phyloP scores from a whole-genome alignment of 2,888 invertebrate species.

The Trichogramma dendrolimi region DNA sequence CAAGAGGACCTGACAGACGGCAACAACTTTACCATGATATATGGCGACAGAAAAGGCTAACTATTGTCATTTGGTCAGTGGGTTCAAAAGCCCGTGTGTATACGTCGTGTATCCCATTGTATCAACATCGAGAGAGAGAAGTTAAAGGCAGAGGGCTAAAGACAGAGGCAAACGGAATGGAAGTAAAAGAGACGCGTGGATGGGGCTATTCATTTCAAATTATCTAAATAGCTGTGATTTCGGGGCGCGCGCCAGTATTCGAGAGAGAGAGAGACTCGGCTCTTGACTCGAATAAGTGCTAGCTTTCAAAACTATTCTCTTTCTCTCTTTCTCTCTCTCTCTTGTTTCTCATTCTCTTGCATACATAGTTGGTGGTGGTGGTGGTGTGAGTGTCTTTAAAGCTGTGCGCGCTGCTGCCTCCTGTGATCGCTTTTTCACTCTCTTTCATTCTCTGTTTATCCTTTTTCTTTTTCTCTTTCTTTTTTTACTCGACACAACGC shows the following conservation, averaged over 20 bases:
- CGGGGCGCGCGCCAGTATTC: constrained; percentile 47
- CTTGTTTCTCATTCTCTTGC: constrained; percentile 32
- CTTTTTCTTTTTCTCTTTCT: constrained; percentile 32
- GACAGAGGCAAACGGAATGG: constrained; percentile 20
- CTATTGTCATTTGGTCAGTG: constrained; percentile 26
- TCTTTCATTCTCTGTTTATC: constrained; percentile 28
- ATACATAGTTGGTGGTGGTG: constrained; percentile 34
- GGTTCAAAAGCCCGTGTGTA: no score
- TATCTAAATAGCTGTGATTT: constrained; percentile 61
- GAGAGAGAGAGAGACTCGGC: not conserved
- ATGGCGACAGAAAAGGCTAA: constrained; percentile 22
- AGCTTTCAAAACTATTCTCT: constrained; percentile 42
- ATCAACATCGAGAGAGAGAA: not conserved
- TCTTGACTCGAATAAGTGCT: constrained; percentile 48
- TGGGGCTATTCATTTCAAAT: constrained; percentile 60
- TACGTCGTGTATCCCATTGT: no score
- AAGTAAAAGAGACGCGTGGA: constrained; percentile 31
- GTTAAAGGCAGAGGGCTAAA: constrained; percentile 19
- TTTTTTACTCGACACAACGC: not conserved
- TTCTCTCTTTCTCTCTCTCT: constrained; percentile 42
- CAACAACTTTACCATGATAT: constrained; percentile 19
- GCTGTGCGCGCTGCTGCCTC: not conserved
- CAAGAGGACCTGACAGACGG: not conserved
- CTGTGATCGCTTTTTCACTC: constrained; percentile 3
- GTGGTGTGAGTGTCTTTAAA: no score